These are phyloP conservation scores for Zaprionus lineosus DNA, from an alignment of 2,888 invertebrate genomes.

Conservation along the genomic window DNA sequence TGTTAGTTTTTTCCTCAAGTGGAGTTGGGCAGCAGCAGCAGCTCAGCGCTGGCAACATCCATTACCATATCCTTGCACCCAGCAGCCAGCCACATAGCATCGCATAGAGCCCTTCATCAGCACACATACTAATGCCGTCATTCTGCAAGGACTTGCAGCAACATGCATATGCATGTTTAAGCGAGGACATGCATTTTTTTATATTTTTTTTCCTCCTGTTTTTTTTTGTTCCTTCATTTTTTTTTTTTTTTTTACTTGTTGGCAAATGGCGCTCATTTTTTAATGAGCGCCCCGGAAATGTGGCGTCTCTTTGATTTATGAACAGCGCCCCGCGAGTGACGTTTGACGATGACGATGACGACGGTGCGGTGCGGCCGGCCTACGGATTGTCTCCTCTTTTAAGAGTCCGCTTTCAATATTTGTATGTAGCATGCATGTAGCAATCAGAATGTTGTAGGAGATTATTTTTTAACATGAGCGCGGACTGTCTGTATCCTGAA, in stretches of 20 bases:
- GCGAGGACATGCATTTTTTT: slow-evolving; percentile 63
- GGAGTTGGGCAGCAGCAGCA: too few relatives aligned
- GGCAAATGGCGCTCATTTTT: slow-evolving; percentile 74
- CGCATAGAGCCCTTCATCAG: slow-evolving; percentile 6
- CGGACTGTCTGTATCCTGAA: too few relatives aligned
- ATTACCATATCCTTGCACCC: too few relatives aligned
- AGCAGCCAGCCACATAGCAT: slow-evolving; percentile 10
- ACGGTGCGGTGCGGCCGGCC: too few relatives aligned
- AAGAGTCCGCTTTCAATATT: too few relatives aligned
- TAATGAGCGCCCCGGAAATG: slow-evolving; percentile 70
- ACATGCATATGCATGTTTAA: slow-evolving; percentile 65
- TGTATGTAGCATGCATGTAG: too few relatives aligned
- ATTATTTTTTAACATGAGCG: too few relatives aligned
- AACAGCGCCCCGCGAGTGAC: slow-evolving; percentile 58
- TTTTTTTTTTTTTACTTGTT: slow-evolving; percentile 59
- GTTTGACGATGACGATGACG: slow-evolving; percentile 45
- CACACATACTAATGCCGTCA: slow-evolving; percentile 1
- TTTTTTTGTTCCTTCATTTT: too few relatives aligned
- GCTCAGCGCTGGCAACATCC: slow-evolving; percentile 34
- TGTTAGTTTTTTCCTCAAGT: slow-evolving; percentile 65
- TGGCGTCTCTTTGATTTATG: slow-evolving; percentile 68
- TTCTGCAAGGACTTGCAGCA: slow-evolving; percentile 22
- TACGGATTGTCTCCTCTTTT: too few relatives aligned
- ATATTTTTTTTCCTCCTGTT: too few relatives aligned
- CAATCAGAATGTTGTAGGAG: too few relatives aligned